These are phyloP conservation scores for Cheirogaleus major DNA, from an alignment of 2,797 vertebrate genomes.

Conservation along the genomic window DNA sequence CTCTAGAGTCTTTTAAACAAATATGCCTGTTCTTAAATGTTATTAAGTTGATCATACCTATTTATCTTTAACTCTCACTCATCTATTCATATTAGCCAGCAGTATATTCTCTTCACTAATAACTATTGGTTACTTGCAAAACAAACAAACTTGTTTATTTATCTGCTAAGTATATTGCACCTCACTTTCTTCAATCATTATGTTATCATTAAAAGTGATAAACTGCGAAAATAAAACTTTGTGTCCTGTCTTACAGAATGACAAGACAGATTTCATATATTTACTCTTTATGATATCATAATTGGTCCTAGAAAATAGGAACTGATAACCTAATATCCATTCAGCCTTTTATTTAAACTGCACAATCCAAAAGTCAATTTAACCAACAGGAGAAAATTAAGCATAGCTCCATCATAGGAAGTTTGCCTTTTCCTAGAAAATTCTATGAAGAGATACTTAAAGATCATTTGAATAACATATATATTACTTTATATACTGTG, in stretches of 20 bases:
- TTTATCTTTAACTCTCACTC: background rate
- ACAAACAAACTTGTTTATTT: background rate
- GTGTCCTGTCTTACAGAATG: background rate
- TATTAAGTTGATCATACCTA: background rate
- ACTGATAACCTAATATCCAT: background rate
- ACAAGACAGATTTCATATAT: background rate
- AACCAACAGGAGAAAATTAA: background rate
- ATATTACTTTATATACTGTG: background rate
- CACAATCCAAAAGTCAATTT: background rate
- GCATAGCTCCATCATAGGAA: background rate
- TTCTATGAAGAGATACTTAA: background rate
- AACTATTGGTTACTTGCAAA: background rate
- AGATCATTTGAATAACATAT: background rate
- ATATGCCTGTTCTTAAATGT: background rate
- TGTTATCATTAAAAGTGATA: background rate
- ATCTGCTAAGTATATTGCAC: background rate
- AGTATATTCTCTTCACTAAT: background rate
- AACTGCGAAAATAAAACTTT: background rate
- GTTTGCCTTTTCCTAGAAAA: background rate
- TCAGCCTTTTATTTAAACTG: background rate
- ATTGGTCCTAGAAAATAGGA: background rate
- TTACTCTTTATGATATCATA: background rate
- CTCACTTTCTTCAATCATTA: background rate
- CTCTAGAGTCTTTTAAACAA: background rate
- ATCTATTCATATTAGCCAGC: background rate